A percentile compares a stretch with the other conserved stretches of the same genome.
These are phyloP conservation scores for Acanthopagrus latus DNA, from an alignment of 2,797 vertebrate genomes.

Conservation along the genomic window DNA sequence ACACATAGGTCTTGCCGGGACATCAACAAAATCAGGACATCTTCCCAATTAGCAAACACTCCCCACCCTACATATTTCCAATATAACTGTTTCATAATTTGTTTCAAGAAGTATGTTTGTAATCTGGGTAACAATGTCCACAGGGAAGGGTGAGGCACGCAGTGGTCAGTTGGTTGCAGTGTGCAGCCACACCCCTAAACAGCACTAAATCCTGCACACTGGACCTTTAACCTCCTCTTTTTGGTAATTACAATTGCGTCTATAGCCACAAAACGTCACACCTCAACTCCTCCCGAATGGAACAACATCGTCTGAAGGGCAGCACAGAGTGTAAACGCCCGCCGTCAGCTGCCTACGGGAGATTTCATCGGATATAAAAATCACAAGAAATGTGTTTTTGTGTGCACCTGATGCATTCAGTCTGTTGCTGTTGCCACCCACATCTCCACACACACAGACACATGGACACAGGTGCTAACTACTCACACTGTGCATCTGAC, in stretches of 20 bases:
- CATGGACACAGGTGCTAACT: slow-evolving; percentile 65
- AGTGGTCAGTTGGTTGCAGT: too few species aligned
- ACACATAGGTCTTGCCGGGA: too few species aligned
- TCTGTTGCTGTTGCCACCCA: slow-evolving; percentile 33
- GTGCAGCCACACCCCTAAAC: too few species aligned
- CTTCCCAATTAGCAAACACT: too few species aligned
- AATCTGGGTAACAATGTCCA: too few species aligned
- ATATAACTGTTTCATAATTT: too few species aligned
- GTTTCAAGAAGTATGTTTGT: too few species aligned
- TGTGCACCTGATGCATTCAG: slow-evolving; percentile 49
- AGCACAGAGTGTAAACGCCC: neutral
- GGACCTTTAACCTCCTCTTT: neutral
- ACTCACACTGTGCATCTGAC: slow-evolving; percentile 71
- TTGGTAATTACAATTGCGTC: neutral
- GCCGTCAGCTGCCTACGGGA: neutral
- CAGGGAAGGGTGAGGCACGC: too few species aligned
- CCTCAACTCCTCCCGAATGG: neutral
- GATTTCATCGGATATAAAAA: slow-evolving; percentile 27
- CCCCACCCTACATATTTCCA: too few species aligned
- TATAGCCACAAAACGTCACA: neutral
- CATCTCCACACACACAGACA: slow-evolving; percentile 48
- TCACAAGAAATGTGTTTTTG: slow-evolving; percentile 13
- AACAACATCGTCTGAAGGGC: slow-evolving; percentile 1
- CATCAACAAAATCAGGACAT: too few species aligned
- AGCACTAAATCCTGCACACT: too few species aligned